Percentiles rank a stretch among this genome's conserved stretches.
These are phyloP conservation scores for Onchidella celtica DNA, from an alignment of 2,888 invertebrate species.

Conservation along the genomic window DNA sequence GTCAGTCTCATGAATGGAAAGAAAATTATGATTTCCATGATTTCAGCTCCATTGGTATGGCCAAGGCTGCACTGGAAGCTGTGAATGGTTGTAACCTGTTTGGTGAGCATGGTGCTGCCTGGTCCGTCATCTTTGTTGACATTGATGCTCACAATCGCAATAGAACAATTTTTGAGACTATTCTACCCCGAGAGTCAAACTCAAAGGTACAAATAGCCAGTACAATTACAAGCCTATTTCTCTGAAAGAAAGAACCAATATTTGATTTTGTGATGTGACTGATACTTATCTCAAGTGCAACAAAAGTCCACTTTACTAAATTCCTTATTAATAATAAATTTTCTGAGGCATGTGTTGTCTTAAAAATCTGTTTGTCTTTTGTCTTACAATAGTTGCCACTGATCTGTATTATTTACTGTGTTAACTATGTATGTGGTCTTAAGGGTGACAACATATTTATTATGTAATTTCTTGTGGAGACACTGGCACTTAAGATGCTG, in stretches of 20 bases:
- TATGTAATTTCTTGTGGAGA: too few relatives aligned
- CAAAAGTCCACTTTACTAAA: too few relatives aligned
- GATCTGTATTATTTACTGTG: too few relatives aligned
- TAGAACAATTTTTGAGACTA: constrained; percentile 98
- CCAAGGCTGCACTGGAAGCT: constrained; percentile 98
- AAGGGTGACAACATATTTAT: too few relatives aligned
- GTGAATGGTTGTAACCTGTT: constrained; percentile 99
- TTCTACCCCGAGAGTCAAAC: constrained; percentile 96
- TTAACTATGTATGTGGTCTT: too few relatives aligned
- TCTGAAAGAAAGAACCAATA: too few relatives aligned
- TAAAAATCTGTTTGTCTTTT: too few relatives aligned
- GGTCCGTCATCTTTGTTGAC: constrained; percentile 99
- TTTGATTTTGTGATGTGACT: too few relatives aligned
- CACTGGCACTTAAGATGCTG: too few relatives aligned
- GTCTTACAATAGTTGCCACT: too few relatives aligned
- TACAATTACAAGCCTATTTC: not conserved
- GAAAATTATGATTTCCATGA: not conserved
- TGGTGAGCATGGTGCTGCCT: constrained; percentile 97
- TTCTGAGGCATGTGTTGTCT: too few relatives aligned
- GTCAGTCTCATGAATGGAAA: not conserved
- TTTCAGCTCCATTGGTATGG: constrained; percentile 93
- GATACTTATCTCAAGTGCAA: not conserved
- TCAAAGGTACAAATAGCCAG: constrained; percentile 89
- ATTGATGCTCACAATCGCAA: constrained; percentile 99
- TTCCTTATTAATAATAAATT: too few relatives aligned